Base-by-base conservation (phyloP, 2,888 invertebrate species). In the Taphrorychus bicolor region DNA sequence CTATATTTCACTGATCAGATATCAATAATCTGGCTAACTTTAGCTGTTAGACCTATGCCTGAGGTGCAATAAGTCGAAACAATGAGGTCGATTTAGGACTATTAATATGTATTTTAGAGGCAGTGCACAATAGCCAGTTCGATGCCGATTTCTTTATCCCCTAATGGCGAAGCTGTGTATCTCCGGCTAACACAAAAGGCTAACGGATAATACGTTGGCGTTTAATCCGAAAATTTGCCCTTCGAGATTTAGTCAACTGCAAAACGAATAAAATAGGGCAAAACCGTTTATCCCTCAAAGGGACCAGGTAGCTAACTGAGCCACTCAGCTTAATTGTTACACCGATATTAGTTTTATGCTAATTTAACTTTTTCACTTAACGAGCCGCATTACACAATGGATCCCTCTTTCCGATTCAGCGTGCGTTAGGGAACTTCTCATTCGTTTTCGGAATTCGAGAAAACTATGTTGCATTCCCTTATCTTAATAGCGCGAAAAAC, bases 111-210 rank as follows among this genome's bases (percentile, higher is more conserved):
- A 16, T 45, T 16, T 17, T 14, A 7, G 45, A 45, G 16, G 9
- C 2, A 7, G 11, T 45, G 45, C 16, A 17, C 5, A 45, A 45
- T 45, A 45, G 17, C 45, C 45, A 14, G 45, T 17, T 45, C 45
- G 45, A 45, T 45, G 45, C 17, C 14, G 45, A 45, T 45, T 45
- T 45, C 45, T 45, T 45, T 45, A 45, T 45, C 14, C 5, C 16
- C 45, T 45, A 45, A 45, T 45, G 45, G 45, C 45, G 45, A 45
- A 45, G 45, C 16, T 16, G 45, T 45, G 45, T 45, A 45, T 45
- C 45, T 45, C 45, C 17, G 14, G 45, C 17, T 45, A 17, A 45
- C 14, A 16, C 45, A 14, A 45, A 32, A 45, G 45, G 45, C 45
- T 45, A 17, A 45, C 45, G 7, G 17, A 16, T 45, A 45, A 45